These are phyloP conservation scores for Clarias gariepinus DNA, from an alignment of 2,113 vertebrate species.

Conservation along the genomic window DNA sequence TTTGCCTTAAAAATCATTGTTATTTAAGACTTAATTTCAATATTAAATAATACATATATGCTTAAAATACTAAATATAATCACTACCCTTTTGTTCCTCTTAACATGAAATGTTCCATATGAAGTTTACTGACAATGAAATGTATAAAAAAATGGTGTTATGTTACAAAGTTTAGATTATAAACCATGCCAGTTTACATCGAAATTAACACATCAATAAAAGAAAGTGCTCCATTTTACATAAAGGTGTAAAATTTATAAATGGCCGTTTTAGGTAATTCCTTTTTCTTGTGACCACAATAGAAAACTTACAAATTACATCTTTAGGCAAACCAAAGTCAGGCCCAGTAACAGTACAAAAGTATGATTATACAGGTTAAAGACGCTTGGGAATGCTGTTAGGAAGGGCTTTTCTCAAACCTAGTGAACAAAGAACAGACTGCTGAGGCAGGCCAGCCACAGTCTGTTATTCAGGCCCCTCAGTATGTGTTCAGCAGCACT, in stretches of 20 bases:
- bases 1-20: not conserved
- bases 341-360: slow-evolving; percentile 62
- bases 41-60: slow-evolving; percentile 54
- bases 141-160: slow-evolving; percentile 59
- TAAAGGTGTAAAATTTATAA: slow-evolving; percentile 44
- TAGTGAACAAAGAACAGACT: slow-evolving; percentile 72
- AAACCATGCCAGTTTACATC: slow-evolving; percentile 54
- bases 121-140: slow-evolving; percentile 68
- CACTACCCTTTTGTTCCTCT: slow-evolving; percentile 37
- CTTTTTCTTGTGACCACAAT: slow-evolving; percentile 14
- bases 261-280: slow-evolving; percentile 28
- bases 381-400: slow-evolving; percentile 74
- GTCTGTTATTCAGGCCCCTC: slow-evolving; percentile 66
- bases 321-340: slow-evolving; percentile 49
- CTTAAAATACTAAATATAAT: slow-evolving; percentile 42
- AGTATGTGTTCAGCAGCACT: slow-evolving; percentile 68
- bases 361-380: slow-evolving; percentile 66
- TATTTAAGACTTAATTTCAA: slow-evolving; percentile 9
- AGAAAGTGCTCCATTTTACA: slow-evolving; percentile 60
- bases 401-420: slow-evolving; percentile 62
- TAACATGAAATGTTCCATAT: slow-evolving; percentile 55
- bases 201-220: slow-evolving; percentile 55
- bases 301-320: slow-evolving; percentile 41
- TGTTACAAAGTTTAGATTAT: slow-evolving; percentile 24
- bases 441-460: slow-evolving; percentile 67